A percentile compares a stretch with the other conserved stretches of the same genome.
phyloP scores from a whole-genome alignment of 1,140 invertebrate species.

The Megalopta genalis region DNA sequence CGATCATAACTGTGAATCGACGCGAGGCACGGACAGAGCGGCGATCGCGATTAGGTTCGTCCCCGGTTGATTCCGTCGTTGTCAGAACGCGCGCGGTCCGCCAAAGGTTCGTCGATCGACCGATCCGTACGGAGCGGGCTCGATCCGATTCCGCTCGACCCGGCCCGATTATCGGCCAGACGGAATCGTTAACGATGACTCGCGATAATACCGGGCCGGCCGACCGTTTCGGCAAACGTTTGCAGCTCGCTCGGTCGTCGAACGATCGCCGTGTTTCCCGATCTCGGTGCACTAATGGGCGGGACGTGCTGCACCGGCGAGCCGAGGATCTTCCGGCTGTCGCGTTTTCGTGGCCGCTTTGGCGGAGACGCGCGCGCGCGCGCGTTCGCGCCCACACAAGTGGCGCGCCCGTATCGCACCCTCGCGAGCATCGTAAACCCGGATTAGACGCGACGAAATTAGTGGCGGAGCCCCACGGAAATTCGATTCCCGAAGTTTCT shows the following conservation, averaged over 20 bases:
- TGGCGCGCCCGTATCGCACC: background rate
- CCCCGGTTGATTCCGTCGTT: too few relatives aligned
- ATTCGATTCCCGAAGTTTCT: background rate
- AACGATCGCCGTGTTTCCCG: conserved; percentile 27
- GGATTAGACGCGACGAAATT: conserved; percentile 21
- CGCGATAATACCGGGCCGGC: conserved; percentile 53
- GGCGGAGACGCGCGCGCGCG: too few relatives aligned
- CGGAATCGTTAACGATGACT: conserved; percentile 55
- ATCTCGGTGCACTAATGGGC: conserved; percentile 32
- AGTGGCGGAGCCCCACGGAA: background rate
- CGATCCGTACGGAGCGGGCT: too few relatives aligned
- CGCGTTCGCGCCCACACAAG: too few relatives aligned
- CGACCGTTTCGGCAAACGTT: conserved; percentile 56
- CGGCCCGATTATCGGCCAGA: conserved; percentile 30
- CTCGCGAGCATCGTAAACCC: background rate
- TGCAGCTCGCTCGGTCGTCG: conserved; percentile 32
- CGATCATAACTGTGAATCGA: too few relatives aligned
- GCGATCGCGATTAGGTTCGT: too few relatives aligned
- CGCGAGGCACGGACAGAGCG: too few relatives aligned
- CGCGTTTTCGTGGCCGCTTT: too few relatives aligned
- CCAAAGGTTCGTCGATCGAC: too few relatives aligned
- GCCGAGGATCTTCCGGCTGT: conserved; percentile 30
- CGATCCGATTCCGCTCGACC: background rate
- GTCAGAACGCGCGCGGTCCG: too few relatives aligned
- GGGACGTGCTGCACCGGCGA: conserved; percentile 28